A percentile compares a stretch with the other conserved stretches of the same genome.
Evolutionary conservation across 2,113 vertebrate genomes (phyloP).

Genomic region (Brienomyrus brachyistius): DNA sequence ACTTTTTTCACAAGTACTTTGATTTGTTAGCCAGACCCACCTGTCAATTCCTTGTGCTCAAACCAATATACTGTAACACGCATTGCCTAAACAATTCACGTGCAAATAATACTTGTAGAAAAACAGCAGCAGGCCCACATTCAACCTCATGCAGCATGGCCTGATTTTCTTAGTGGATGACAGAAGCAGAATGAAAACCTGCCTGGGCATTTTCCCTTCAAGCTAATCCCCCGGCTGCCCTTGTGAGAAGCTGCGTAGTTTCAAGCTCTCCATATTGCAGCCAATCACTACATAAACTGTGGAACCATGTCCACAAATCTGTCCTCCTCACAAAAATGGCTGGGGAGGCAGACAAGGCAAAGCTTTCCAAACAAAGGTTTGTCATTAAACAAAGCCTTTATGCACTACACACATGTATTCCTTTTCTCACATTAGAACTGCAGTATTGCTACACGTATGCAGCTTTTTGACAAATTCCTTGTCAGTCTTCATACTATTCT

Average conservation of each 20-base stretch:
- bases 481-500: neutral
- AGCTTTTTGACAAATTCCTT: neutral
- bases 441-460: neutral
- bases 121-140: neutral
- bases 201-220: conserved; percentile 49
- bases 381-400: conserved; percentile 9
- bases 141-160: neutral
- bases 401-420: conserved; percentile 17
- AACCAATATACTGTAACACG: neutral
- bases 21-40: neutral
- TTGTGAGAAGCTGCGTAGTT: conserved; percentile 51
- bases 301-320: conserved; percentile 50
- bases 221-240: conserved; percentile 54
- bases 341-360: conserved; percentile 27
- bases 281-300: conserved; percentile 56
- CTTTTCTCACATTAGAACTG: neutral
- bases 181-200: conserved; percentile 32
- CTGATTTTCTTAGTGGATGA: neutral
- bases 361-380: neutral
- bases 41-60: neutral
- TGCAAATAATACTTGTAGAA: neutral
- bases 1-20: neutral
- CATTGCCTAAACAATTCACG: neutral
- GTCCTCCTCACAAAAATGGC: conserved; percentile 53
- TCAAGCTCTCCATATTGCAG: conserved; percentile 48